These are phyloP conservation scores for Pterois miles DNA, from an alignment of 2,797 vertebrate genomes.

Conservation along the genomic window DNA sequence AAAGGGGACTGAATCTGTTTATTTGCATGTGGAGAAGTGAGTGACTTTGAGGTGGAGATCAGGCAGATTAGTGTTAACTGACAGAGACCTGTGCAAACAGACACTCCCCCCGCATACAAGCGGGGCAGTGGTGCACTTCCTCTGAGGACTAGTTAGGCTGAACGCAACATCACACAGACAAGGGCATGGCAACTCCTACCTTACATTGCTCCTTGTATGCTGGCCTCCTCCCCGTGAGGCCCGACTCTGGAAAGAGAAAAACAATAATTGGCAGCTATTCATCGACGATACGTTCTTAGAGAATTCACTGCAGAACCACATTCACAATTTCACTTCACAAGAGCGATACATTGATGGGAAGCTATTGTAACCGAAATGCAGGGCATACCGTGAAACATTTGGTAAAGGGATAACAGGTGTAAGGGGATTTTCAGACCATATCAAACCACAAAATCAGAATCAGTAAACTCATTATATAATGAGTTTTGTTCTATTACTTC, in stretches of 20 bases:
- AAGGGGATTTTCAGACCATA: neutral
- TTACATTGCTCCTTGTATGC: slow-evolving; percentile 40
- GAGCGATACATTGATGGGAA: neutral
- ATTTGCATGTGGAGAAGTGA: slow-evolving; percentile 79
- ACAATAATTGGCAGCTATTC: neutral
- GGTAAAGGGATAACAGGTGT: slow-evolving; percentile 8
- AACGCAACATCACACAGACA: slow-evolving; percentile 44
- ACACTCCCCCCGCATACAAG: slow-evolving; percentile 70
- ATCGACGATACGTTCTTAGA: slow-evolving; percentile 9
- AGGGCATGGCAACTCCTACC: slow-evolving; percentile 34
- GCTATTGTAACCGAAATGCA: neutral
- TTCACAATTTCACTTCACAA: neutral
- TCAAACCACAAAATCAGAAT: neutral
- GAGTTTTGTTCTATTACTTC: neutral
- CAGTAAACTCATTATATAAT: neutral
- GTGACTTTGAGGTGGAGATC: slow-evolving; percentile 81
- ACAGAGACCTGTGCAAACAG: slow-evolving; percentile 78
- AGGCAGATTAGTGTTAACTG: slow-evolving; percentile 81
- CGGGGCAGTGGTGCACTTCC: slow-evolving; percentile 59
- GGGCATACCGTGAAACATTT: neutral
- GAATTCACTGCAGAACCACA: neutral
- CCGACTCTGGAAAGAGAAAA: slow-evolving; percentile 7
- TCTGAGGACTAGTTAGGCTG: slow-evolving; percentile 51
- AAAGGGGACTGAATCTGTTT: slow-evolving; percentile 78
- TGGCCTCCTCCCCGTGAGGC: slow-evolving; percentile 13